A percentile compares a stretch with the other conserved stretches of the same genome.
Conservation (phyloP, 2,797 vertebrate species). For the Melanotaenia pygmaea region DNA sequence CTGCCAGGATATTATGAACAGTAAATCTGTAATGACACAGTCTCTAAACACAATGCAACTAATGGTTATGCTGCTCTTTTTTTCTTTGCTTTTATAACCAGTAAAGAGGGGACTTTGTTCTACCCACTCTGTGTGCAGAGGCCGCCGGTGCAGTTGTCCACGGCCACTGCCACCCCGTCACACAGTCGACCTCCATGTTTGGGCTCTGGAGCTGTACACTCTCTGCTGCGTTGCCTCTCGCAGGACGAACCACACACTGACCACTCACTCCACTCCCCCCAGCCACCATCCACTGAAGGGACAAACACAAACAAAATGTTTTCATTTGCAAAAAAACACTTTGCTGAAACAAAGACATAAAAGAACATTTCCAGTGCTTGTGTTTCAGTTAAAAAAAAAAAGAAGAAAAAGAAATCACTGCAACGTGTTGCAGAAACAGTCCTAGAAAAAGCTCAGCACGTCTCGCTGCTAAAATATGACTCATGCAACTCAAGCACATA, state of each 20-base stretch:
- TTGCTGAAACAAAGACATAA: neutral
- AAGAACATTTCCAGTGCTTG: neutral
- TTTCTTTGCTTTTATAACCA: neutral
- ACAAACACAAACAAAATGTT: conserved; percentile 9
- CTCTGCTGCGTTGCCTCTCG: conserved; percentile 87
- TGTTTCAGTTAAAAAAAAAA: no score
- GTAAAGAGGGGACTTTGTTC: conserved; percentile 3
- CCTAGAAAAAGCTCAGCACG: neutral
- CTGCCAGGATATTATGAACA: conserved; percentile 53
- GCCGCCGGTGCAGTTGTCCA: conserved; percentile 95
- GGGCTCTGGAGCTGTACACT: conserved; percentile 89
- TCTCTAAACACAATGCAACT: conserved; percentile 29
- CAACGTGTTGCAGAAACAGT: neutral
- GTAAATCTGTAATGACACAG: conserved; percentile 49
- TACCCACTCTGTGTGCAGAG: conserved; percentile 92
- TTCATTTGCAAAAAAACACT: neutral
- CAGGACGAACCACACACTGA: conserved; percentile 88
- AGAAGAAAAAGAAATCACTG: no score
- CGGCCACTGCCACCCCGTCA: conserved; percentile 88
- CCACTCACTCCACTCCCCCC: conserved; percentile 88
- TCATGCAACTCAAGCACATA: neutral
- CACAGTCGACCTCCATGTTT: conserved; percentile 91
- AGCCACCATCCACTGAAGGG: conserved; percentile 72
- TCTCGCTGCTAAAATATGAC: neutral
- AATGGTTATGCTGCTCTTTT: conserved; percentile 38